Evolutionary conservation across 2,113 vertebrate species (phyloP).

Genomic region (Aix galericulata): DNA sequence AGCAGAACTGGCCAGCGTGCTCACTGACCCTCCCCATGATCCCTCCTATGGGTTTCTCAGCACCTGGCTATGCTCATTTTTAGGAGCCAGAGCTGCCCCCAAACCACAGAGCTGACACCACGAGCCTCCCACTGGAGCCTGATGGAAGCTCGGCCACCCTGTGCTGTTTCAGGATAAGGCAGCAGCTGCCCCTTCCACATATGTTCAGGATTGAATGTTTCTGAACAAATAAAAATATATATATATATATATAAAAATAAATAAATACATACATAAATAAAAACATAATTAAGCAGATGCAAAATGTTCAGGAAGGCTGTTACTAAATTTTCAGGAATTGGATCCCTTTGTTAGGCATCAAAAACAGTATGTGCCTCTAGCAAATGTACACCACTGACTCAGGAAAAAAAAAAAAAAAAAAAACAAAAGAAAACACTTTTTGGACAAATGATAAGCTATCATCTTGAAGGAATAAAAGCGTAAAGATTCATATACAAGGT

Average conservation of each 20-base stretch:
- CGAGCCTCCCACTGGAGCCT: background rate
- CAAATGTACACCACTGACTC: background rate
- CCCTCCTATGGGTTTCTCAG: too few relatives aligned
- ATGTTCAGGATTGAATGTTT: accelerated
- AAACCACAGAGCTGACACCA: background rate
- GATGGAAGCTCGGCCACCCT: accelerated
- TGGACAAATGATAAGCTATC: background rate
- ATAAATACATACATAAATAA: too few relatives aligned
- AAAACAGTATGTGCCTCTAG: accelerated
- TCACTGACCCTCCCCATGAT: background rate
- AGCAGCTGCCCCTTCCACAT: background rate
- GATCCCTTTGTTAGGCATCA: background rate
- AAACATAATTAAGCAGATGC: background rate
- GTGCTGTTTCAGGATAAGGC: background rate
- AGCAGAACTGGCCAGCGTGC: background rate
- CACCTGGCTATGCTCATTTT: background rate
- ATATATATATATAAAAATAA: too few relatives aligned
- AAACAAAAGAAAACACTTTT: background rate
- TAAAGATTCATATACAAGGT: background rate
- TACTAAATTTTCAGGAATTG: background rate
- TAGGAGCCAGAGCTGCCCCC: background rate
- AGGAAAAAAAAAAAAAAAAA: background rate
- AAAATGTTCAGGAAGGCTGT: background rate
- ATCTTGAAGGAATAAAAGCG: background rate
- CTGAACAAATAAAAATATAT: background rate